phyloP scores from a whole-genome alignment of 2,113 vertebrate genomes.

The Elaphurus davidianus region DNA sequence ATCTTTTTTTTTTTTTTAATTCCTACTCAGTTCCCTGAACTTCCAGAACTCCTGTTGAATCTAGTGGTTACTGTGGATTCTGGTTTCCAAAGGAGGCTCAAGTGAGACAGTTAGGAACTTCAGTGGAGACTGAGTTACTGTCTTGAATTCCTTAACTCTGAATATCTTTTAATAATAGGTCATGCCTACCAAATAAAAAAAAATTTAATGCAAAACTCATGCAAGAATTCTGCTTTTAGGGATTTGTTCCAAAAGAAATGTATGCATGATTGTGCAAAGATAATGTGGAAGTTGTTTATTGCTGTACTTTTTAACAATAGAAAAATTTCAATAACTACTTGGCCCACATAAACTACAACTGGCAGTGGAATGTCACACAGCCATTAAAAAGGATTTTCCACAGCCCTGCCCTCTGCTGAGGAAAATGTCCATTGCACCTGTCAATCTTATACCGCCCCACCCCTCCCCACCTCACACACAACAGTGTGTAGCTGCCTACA shows the following conservation, averaged over 20 bases:
- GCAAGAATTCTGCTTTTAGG: not conserved
- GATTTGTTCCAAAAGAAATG: not conserved
- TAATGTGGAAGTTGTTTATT: not conserved
- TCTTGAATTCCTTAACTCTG: not conserved
- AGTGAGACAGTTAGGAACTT: not conserved
- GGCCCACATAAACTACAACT: not conserved
- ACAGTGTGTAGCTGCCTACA: rapidly evolving
- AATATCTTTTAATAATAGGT: not conserved
- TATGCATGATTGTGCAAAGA: not conserved
- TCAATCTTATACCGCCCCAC: not conserved
- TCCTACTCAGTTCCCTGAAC: not conserved
- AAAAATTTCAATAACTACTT: not conserved
- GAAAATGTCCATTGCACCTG: not conserved
- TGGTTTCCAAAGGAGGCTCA: not conserved
- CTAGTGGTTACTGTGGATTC: not conserved
- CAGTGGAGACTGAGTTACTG: not conserved
- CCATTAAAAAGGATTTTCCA: not conserved
- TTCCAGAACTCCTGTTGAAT: not conserved
- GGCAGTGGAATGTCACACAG: not conserved
- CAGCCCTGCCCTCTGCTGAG: not conserved
- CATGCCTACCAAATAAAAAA: not conserved
- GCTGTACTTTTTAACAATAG: not conserved
- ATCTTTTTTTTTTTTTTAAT: not conserved
- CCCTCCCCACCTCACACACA: not conserved
- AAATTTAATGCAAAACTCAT: not conserved